Evolutionary conservation across 1,140 invertebrate genomes (phyloP), one percentile per base, ranked within the genome.

Genomic region (Olivierus martensii): DNA sequence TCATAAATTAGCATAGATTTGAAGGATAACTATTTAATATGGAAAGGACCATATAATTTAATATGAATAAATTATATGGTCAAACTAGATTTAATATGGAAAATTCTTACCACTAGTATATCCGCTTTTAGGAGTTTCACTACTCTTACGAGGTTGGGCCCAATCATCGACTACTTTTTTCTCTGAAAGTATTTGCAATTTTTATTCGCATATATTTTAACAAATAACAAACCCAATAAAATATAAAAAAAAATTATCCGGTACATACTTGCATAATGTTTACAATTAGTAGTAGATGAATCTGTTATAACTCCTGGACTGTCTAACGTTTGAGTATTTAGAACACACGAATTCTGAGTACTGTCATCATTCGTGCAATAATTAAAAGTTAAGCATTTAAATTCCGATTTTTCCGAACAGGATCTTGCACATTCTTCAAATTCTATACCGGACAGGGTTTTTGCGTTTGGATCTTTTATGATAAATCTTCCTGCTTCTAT

Each of bases 261-360:
- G 1, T 6, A 47, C 49, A 51, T 52, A 56, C 54, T 56, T 22
- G 50, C 49, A 15, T 51, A 56, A 21, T 56, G 54, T 7, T 38
- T 37, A 10, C 54, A 56, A n/a, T n/a, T n/a, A 0, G 22, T 19
- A 10, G 17, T 35, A 5, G 35, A 34, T 12, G 15, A 21, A 2
- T 17, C 41, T 3, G 43, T 41, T 4, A 35, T 51, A 3, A 39
- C 35, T 1, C 37, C 34, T 9, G 9, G 14, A 2, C 38, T 19
- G 4, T 6, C 39, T 1, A 56, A 11, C 4, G 38, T 18, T 12
- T 43, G 47, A 3, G 38, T 17, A 28, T 39, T 51, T 0, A 56
- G 35, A 37, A 28, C 18, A 34, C 54, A 56, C 9, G 12, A 14
- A 19, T 45, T 52, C 34, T 56, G 35, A n/a, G n/a, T n/a, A n/a